Conservation (phyloP, 1,140 invertebrate species). For the Caenorhabditis briggsae region DNA sequence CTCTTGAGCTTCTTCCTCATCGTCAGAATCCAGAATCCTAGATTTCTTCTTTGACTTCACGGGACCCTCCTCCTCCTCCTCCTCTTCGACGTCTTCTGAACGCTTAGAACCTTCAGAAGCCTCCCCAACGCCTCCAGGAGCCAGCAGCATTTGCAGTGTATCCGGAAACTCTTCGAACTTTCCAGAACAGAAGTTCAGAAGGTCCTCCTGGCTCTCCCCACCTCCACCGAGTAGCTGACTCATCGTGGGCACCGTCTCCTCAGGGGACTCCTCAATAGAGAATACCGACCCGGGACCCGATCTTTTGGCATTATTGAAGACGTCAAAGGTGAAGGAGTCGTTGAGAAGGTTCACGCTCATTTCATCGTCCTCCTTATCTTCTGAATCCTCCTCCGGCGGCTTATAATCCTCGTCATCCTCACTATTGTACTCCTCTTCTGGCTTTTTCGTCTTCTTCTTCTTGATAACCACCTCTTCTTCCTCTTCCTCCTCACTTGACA, state of each 20-base stretch:
- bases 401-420: constrained; percentile 46
- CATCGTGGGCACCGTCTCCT: constrained; percentile 11
- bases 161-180: constrained; percentile 26
- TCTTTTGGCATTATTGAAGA: constrained; percentile 5
- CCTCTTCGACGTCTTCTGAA: not conserved
- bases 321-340: constrained; percentile 36
- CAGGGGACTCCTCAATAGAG: not conserved
- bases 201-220: not conserved
- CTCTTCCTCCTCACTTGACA: constrained; percentile 32
- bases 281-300: constrained; percentile 11
- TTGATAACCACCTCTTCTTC: constrained; percentile 41
- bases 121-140: not conserved
- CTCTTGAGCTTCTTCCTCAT: not conserved
- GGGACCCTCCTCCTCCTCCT: constrained; percentile 6
- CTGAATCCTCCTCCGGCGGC: not conserved
- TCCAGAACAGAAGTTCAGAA: constrained; percentile 52
- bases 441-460: constrained; percentile 55
- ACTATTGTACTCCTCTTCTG: constrained; percentile 19
- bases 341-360: constrained; percentile 35
- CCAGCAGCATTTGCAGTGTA: constrained; percentile 36
- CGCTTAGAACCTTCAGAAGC: not conserved
- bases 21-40: constrained; percentile 10
- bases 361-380: constrained; percentile 18
- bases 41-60: not conserved
- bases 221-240: not conserved